phyloP scores from a whole-genome alignment of 2,797 vertebrate species.

The Crypturellus tataupa region DNA sequence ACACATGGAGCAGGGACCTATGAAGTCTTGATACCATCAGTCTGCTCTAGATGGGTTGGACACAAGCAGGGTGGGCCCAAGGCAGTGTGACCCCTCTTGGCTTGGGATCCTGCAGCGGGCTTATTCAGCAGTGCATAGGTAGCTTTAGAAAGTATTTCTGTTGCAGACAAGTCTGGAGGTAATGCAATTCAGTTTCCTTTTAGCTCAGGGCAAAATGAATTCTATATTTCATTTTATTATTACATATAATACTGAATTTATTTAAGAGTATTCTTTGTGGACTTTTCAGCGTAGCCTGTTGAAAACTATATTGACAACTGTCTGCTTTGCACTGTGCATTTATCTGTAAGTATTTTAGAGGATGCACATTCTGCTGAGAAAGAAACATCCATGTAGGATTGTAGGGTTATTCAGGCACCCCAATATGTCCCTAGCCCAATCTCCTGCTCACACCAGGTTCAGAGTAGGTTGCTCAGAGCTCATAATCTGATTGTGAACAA shows the following conservation, averaged over 20 bases:
- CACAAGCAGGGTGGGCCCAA: background rate
- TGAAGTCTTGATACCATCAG: background rate
- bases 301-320: background rate
- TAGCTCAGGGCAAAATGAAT: background rate
- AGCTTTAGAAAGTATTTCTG: background rate
- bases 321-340: background rate
- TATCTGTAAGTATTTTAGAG: background rate
- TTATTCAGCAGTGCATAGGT: background rate
- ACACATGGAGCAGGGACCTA: background rate
- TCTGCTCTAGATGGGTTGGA: background rate
- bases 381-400: background rate
- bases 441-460: background rate
- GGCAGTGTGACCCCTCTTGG: background rate
- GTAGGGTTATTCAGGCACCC: background rate
- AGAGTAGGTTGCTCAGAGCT: background rate
- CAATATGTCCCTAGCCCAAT: background rate
- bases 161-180: background rate
- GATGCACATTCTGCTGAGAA: background rate
- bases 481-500: background rate
- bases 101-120: accelerated
- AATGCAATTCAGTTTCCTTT: background rate
- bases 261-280: background rate
- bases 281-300: background rate
- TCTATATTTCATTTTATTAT: background rate
- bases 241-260: background rate